phyloP scores from a whole-genome alignment of 2,113 vertebrate genomes.

The Platycercus adscitus region DNA sequence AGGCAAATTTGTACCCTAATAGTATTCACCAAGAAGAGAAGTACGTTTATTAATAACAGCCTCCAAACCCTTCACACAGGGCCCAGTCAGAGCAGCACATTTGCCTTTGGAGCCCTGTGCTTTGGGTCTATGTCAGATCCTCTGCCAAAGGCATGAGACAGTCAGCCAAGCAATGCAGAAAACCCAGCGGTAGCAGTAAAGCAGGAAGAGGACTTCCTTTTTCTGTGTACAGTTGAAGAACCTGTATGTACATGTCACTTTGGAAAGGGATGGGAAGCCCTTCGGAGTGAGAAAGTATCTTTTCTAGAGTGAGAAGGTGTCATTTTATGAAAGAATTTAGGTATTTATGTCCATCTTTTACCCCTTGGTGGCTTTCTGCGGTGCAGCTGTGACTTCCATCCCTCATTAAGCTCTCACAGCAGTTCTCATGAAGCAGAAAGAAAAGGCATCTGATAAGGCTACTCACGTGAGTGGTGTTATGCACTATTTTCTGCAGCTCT shows the following conservation, averaged over 20 bases:
- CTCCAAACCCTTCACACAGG: neutral
- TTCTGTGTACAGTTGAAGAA: neutral
- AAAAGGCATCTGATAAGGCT: neutral
- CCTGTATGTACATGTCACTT: neutral
- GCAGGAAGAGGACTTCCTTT: neutral
- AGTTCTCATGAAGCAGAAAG: neutral
- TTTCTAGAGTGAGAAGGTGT: neutral
- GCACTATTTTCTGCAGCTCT: neutral
- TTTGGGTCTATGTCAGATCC: neutral
- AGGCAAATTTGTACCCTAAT: neutral
- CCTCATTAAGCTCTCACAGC: neutral
- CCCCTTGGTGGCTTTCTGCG: neutral
- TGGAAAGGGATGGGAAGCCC: neutral
- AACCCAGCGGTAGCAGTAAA: accelerated
- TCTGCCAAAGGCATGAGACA: neutral
- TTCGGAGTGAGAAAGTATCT: neutral
- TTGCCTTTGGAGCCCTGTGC: neutral
- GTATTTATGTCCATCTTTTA: neutral
- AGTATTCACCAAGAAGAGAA: neutral
- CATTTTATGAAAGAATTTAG: neutral
- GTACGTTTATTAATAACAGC: neutral
- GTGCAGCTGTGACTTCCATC: neutral
- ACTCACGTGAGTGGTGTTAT: neutral
- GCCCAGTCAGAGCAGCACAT: neutral
- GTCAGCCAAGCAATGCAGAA: neutral